Percentiles rank a stretch among this genome's conserved stretches.
phyloP scores from a whole-genome alignment of 1,140 invertebrate species.

The Limonius californicus region DNA sequence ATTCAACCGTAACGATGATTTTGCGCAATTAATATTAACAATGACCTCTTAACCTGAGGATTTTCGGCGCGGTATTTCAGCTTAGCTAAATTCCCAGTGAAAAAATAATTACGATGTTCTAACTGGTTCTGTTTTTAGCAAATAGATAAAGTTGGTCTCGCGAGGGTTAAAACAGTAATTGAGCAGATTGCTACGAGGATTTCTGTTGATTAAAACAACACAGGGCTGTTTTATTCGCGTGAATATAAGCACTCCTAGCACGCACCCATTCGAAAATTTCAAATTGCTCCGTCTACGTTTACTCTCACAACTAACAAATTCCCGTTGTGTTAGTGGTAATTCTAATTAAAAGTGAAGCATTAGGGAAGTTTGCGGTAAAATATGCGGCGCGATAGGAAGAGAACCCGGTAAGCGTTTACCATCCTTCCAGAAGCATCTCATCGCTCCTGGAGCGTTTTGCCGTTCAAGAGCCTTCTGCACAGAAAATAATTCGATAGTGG shows the following conservation, averaged over 20 bases:
- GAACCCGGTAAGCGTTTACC: too few species aligned
- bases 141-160: conserved; percentile 16
- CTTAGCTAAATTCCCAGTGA: not conserved
- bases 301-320: not conserved
- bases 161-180: conserved; percentile 31
- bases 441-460: too few species aligned
- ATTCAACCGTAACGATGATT: too few species aligned
- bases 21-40: too few species aligned
- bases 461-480: too few species aligned
- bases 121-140: conserved; percentile 8
- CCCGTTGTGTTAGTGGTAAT: not conserved
- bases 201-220: conserved; percentile 35
- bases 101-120: conserved; percentile 9
- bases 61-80: too few species aligned
- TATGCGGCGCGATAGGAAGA: too few species aligned
- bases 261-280: conserved; percentile 7
- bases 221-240: conserved; percentile 1
- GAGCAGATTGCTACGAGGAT: conserved; percentile 35
- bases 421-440: too few species aligned
- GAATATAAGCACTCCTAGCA: not conserved
- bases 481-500: too few species aligned
- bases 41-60: too few species aligned
- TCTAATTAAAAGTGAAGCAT: not conserved
- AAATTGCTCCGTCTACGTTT: conserved; percentile 3
- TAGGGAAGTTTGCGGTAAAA: not conserved